Percentiles rank a stretch among this genome's conserved stretches.
These are phyloP conservation scores for Nyleta sp. DNA, from an alignment of 2,888 invertebrate genomes.

Conservation along the genomic window DNA sequence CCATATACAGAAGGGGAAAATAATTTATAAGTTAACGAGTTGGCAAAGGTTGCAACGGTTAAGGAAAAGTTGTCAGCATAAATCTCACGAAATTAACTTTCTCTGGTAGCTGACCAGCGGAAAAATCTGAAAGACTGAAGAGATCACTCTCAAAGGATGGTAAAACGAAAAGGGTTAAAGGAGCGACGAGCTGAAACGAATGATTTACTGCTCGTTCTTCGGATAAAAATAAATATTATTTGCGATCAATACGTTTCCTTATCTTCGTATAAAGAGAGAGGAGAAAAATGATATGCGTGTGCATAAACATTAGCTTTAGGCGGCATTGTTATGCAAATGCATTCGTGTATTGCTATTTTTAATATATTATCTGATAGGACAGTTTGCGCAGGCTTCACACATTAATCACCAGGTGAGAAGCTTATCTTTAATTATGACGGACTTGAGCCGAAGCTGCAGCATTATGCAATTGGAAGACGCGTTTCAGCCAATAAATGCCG, in stretches of 20 bases:
- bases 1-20: background rate
- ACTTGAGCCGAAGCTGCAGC: constrained; percentile 29
- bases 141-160: background rate
- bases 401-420: constrained; percentile 53
- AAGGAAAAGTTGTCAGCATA: background rate
- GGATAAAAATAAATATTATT: background rate
- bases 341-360: constrained; percentile 26
- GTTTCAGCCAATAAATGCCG: constrained; percentile 42
- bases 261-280: background rate
- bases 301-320: constrained; percentile 15
- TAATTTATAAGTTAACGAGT: constrained; percentile 27
- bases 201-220: constrained; percentile 6
- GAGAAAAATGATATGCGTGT: background rate
- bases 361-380: constrained; percentile 28
- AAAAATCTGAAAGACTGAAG: background rate
- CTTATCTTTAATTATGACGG: constrained; percentile 59
- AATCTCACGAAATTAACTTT: constrained; percentile 13
- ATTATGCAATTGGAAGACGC: constrained; percentile 41
- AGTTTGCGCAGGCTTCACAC: constrained; percentile 33
- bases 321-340: constrained; percentile 31
- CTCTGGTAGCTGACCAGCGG: constrained; percentile 3
- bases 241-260: too few species aligned
- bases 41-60: background rate
- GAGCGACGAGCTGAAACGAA: background rate
- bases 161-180: constrained; percentile 10